A percentile compares a stretch with the other conserved stretches of the same genome.
These are phyloP conservation scores for Centropus bengalensis DNA, from an alignment of 2,113 vertebrate species.

Conservation along the genomic window DNA sequence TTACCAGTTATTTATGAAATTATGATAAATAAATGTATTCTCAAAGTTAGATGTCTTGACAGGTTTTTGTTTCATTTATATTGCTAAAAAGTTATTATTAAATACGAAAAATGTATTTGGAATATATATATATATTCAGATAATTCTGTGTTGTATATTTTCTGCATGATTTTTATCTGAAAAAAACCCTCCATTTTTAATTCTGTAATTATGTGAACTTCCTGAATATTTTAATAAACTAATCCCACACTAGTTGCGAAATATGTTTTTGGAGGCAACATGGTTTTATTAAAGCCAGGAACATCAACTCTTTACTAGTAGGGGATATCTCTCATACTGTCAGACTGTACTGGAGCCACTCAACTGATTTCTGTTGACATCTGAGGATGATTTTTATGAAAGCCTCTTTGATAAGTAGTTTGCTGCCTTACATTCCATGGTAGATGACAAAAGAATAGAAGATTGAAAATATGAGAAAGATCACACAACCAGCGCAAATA, in stretches of 20 bases:
- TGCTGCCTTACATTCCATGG: background rate
- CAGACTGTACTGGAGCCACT: background rate
- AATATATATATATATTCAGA: background rate
- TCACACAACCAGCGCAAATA: background rate
- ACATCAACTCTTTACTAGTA: background rate
- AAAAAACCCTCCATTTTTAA: background rate
- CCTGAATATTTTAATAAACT: background rate
- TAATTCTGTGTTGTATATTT: background rate
- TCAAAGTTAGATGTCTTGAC: background rate
- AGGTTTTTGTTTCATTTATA: background rate
- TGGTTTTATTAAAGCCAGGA: background rate
- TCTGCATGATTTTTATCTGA: background rate
- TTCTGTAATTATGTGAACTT: background rate
- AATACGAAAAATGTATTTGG: background rate
- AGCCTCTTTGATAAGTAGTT: background rate
- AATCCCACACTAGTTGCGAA: background rate
- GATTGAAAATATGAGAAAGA: background rate
- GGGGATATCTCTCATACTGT: background rate
- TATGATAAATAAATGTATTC: background rate
- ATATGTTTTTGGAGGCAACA: background rate
- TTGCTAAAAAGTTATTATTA: background rate
- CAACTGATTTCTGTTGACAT: background rate
- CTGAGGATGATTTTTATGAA: background rate
- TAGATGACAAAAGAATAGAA: background rate
- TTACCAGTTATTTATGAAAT: background rate